phyloP scores from a whole-genome alignment of 1,140 invertebrate genomes.

The Saxidomus purpurata region DNA sequence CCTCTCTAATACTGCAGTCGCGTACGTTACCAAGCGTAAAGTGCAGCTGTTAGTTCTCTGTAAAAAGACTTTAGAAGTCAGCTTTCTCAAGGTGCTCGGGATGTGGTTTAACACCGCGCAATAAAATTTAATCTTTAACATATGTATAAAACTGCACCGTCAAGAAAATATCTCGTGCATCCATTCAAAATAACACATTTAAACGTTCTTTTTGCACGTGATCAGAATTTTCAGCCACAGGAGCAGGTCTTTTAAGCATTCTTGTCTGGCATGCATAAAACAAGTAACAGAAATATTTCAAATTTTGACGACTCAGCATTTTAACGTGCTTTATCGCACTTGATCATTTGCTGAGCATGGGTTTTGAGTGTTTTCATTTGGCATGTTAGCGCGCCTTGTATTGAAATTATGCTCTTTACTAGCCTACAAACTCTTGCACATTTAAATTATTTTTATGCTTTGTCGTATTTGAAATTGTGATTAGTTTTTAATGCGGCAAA shows the following conservation, averaged over 20 bases:
- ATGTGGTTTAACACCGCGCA: neutral
- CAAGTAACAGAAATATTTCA: neutral
- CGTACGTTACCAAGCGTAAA: no score
- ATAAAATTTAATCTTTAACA: constrained; percentile 14
- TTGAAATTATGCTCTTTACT: no score
- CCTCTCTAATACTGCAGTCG: no score
- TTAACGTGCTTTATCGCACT: neutral
- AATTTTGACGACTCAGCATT: neutral
- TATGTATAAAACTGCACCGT: neutral
- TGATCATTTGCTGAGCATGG: neutral
- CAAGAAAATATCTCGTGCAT: neutral
- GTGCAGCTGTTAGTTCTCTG: no score
- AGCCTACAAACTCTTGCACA: no score
- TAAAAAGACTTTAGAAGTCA: no score
- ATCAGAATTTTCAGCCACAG: neutral
- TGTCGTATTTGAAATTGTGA: no score
- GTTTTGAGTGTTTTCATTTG: no score
- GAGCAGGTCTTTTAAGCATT: neutral
- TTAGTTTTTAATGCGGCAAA: no score
- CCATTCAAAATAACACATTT: neutral
- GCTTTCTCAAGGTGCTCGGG: no score
- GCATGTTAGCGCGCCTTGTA: no score
- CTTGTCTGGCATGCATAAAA: neutral
- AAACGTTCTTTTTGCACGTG: neutral
- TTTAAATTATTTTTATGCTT: no score